These are phyloP conservation scores for Solenopsis invicta DNA, from an alignment of 1,140 invertebrate genomes.

Conservation along the genomic window DNA sequence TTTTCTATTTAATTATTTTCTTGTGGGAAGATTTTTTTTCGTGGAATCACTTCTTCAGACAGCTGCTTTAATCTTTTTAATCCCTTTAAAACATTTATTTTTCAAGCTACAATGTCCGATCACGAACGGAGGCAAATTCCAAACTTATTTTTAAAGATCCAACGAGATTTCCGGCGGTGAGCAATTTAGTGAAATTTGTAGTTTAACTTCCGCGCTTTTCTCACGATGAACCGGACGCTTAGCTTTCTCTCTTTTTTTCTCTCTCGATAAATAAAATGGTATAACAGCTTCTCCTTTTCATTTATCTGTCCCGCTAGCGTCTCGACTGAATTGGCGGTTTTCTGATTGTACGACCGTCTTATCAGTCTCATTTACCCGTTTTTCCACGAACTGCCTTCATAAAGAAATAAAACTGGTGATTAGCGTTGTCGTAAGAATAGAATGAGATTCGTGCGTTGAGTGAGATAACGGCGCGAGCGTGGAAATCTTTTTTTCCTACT, in stretches of 20 bases:
- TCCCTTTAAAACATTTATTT: constrained; percentile 26
- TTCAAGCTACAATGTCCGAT: background rate
- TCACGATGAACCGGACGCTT: background rate
- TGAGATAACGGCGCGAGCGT: constrained; percentile 28
- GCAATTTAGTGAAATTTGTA: constrained; percentile 43
- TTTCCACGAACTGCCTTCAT: constrained; percentile 43
- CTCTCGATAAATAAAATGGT: constrained; percentile 34
- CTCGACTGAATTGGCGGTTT: constrained; percentile 16
- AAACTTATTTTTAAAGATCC: constrained; percentile 22
- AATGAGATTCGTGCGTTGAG: constrained; percentile 44
- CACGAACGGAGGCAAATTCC: background rate
- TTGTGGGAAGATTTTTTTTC: background rate
- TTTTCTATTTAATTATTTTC: background rate
- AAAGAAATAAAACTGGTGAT: constrained; percentile 32
- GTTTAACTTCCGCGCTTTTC: background rate
- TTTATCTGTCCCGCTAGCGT: constrained; percentile 32
- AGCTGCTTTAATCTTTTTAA: background rate
- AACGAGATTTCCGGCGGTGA: constrained; percentile 14
- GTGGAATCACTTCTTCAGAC: background rate
- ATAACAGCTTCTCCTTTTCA: constrained; percentile 32
- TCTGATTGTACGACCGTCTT: background rate
- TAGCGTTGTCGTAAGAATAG: constrained; percentile 48
- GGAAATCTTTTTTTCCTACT: constrained; percentile 1
- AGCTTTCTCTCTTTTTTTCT: background rate
- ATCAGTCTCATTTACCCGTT: constrained; percentile 53